Percentiles rank a stretch among this genome's conserved stretches.
These are phyloP conservation scores for Lepetodrilus schrolli DNA, from an alignment of 2,888 invertebrate species.

Conservation along the genomic window DNA sequence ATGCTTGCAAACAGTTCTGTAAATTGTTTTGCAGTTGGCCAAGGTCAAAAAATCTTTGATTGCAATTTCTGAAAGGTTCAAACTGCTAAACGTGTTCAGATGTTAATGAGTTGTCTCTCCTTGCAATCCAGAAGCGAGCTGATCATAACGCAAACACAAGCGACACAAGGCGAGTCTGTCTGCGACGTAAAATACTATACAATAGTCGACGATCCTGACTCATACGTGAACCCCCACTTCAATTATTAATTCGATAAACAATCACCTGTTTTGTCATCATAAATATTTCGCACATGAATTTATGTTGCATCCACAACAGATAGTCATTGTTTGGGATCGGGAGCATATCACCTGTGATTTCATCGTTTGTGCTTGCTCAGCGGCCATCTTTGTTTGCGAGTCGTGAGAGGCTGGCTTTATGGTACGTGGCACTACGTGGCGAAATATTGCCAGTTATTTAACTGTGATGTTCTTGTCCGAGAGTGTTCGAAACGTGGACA, in stretches of 20 bases:
- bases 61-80: background rate
- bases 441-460: background rate
- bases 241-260: slow-evolving; percentile 26
- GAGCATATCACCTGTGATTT: slow-evolving; percentile 16
- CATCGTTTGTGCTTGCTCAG: background rate
- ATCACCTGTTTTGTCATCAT: slow-evolving; percentile 19
- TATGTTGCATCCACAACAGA: background rate
- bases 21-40: too few species aligned
- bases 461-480: background rate
- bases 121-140: background rate
- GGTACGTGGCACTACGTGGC: background rate
- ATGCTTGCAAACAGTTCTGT: too few species aligned
- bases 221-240: slow-evolving; percentile 8
- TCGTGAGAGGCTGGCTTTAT: slow-evolving; percentile 1
- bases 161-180: background rate
- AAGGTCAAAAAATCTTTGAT: too few species aligned
- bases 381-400: slow-evolving; percentile 22
- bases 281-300: slow-evolving; percentile 19
- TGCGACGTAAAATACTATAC: background rate
- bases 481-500: too few species aligned
- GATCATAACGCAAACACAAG: background rate
- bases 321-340: background rate
- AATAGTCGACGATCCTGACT: background rate
- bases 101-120: background rate
- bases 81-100: background rate